Percentiles rank a stretch among this genome's conserved stretches.
These are phyloP conservation scores for Xiphorhynchus erythropygius DNA, from an alignment of 2,797 vertebrate species.

Conservation along the genomic window DNA sequence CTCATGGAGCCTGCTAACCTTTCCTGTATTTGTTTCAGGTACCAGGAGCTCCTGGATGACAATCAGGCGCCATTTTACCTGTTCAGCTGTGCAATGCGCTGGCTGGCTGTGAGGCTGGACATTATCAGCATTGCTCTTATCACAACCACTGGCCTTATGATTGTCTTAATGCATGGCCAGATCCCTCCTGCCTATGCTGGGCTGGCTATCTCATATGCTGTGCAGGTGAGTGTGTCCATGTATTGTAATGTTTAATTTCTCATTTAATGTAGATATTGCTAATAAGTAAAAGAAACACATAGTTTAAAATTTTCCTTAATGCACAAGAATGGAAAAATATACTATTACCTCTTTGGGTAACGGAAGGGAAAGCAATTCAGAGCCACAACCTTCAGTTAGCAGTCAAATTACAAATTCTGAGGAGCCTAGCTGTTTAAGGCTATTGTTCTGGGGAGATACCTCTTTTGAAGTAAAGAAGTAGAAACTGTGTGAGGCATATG, in stretches of 20 bases:
- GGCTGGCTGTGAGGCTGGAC: slow-evolving; percentile 90
- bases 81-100: slow-evolving; percentile 92
- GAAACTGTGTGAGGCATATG: neutral
- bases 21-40: slow-evolving; percentile 73
- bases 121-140: slow-evolving; percentile 90
- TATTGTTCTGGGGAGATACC: neutral
- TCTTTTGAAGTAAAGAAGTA: neutral
- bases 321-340: neutral
- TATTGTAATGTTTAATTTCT: neutral
- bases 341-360: neutral
- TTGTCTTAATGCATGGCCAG: slow-evolving; percentile 89
- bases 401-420: neutral
- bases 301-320: neutral
- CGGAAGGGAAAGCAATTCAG: neutral
- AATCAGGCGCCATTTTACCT: slow-evolving; percentile 90
- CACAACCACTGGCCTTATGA: slow-evolving; percentile 88
- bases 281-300: neutral
- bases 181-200: slow-evolving; percentile 89
- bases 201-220: slow-evolving; percentile 90
- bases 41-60: slow-evolving; percentile 88
- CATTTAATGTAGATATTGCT: neutral
- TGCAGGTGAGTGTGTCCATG: slow-evolving; percentile 79
- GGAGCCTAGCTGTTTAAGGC: neutral
- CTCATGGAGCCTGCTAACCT: neutral
- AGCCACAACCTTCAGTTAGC: neutral